Conservation (phyloP, 2,797 vertebrate genomes). For the Anas bernieri region DNA sequence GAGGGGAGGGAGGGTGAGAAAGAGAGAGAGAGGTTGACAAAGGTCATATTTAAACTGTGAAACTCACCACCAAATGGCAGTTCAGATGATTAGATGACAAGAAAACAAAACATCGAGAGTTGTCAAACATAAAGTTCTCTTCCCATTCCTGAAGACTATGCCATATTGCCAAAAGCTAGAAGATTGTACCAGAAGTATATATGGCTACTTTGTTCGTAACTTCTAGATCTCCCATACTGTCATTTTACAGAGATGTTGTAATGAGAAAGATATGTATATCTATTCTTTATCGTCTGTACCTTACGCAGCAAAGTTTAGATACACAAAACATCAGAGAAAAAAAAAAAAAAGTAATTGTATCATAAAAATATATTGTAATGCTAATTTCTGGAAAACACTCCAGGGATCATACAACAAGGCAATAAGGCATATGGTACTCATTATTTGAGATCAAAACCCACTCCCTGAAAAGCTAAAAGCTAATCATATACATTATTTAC, state of each 20-base stretch:
- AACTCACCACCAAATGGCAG: not conserved
- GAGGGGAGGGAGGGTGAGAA: too few species aligned
- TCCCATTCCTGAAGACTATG: not conserved
- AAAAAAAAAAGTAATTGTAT: not conserved
- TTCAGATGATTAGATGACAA: not conserved
- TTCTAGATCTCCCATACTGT: not conserved
- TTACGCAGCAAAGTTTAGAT: not conserved
- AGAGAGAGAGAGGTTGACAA: not conserved
- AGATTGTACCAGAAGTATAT: not conserved
- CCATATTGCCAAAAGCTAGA: not conserved
- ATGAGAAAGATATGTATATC: not conserved
- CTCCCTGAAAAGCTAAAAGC: constrained; percentile 16
- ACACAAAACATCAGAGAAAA: not conserved
- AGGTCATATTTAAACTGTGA: not conserved
- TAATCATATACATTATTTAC: constrained; percentile 46
- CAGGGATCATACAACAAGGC: not conserved
- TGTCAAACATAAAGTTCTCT: not conserved
- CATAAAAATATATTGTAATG: not conserved
- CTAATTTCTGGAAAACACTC: constrained; percentile 29
- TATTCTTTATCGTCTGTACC: not conserved
- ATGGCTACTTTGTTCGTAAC: not conserved
- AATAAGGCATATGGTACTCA: constrained; percentile 26
- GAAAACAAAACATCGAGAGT: not conserved
- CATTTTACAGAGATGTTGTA: not conserved
- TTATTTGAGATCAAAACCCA: constrained; percentile 21